phyloP scores from a whole-genome alignment of 2,888 invertebrate species.

The Dryadula phaetusa region DNA sequence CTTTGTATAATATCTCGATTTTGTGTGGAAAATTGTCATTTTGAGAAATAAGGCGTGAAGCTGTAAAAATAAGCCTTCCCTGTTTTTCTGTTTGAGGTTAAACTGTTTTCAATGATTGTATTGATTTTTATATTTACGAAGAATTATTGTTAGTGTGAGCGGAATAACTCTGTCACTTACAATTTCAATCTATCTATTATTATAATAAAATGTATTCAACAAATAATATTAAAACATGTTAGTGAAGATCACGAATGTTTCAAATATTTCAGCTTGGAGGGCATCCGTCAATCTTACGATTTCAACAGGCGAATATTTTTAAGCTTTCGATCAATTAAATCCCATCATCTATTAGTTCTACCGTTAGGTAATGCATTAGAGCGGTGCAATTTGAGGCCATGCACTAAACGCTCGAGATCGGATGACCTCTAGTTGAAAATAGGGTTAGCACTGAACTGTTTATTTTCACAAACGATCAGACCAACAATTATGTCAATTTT shows the following conservation, averaged over 20 bases:
- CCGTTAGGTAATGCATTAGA: constrained; percentile 53
- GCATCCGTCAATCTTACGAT: constrained; percentile 36
- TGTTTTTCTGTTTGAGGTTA: too few relatives aligned
- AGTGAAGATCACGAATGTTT: constrained; percentile 17
- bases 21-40: too few relatives aligned
- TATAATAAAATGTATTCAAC: neutral
- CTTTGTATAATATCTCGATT: too few relatives aligned
- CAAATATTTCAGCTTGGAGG: constrained; percentile 23
- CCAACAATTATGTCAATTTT: too few relatives aligned
- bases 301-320: constrained; percentile 37
- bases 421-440: constrained; percentile 37
- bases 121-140: too few relatives aligned
- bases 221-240: neutral
- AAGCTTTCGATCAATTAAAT: constrained; percentile 51
- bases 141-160: too few relatives aligned
- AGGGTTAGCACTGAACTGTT: constrained; percentile 2
- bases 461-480: neutral
- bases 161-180: neutral
- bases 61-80: too few relatives aligned
- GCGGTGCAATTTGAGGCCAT: constrained; percentile 65
- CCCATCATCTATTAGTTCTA: constrained; percentile 50
- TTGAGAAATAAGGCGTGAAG: too few relatives aligned
- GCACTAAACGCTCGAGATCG: constrained; percentile 41
- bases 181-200: neutral
- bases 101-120: too few relatives aligned